These are phyloP conservation scores for Galagoides demidoff DNA, from an alignment of 2,797 vertebrate genomes.

Conservation along the genomic window DNA sequence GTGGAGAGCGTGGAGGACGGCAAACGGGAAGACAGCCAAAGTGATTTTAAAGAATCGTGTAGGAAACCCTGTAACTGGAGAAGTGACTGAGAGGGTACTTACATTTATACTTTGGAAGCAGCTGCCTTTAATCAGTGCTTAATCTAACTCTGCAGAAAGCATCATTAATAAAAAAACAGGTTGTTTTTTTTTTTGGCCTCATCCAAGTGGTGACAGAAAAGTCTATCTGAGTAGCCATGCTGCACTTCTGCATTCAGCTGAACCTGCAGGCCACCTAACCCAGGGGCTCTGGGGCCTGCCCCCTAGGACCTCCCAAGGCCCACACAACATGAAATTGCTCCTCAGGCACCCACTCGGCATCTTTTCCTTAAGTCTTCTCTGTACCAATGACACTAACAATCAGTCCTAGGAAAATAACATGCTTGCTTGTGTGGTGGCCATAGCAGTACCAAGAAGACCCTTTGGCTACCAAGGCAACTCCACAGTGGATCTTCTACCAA, in stretches of 20 bases:
- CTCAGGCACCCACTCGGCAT: background rate
- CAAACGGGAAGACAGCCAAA: constrained; percentile 75
- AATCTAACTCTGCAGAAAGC: constrained; percentile 79
- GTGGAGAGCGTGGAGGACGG: constrained; percentile 71
- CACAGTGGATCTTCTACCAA: background rate
- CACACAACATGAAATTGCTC: background rate
- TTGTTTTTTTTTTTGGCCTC: constrained; percentile 60
- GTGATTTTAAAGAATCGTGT: constrained; percentile 74
- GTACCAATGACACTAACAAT: background rate
- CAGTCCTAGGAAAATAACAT: background rate
- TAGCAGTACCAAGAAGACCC: background rate
- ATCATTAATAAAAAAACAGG: constrained; percentile 77
- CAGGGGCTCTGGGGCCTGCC: accelerated
- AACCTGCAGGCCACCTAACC: background rate
- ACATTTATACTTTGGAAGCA: constrained; percentile 79
- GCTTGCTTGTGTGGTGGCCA: background rate
- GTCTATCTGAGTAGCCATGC: background rate
- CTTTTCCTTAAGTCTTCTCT: background rate
- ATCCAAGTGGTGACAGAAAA: constrained; percentile 64
- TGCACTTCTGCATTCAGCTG: background rate
- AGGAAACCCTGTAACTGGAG: constrained; percentile 73
- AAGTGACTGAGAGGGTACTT: constrained; percentile 75
- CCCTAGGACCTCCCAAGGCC: background rate
- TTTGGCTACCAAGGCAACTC: background rate
- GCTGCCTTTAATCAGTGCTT: constrained; percentile 75